Evolutionary conservation across 2,113 vertebrate genomes (phyloP).

Genomic region (Serilophus lunatus): DNA sequence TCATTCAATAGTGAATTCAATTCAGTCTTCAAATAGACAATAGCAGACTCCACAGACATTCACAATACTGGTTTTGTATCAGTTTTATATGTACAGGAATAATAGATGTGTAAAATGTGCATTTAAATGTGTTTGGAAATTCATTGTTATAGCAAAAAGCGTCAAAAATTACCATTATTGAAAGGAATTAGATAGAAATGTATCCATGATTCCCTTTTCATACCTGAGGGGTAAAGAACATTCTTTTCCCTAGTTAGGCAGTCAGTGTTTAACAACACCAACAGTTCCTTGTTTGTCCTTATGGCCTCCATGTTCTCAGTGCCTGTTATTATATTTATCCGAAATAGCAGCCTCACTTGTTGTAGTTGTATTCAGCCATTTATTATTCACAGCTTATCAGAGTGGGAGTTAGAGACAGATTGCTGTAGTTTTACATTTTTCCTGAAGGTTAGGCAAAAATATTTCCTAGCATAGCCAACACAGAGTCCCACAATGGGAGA

Average conservation of each 20-base stretch:
- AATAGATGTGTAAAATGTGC: not conserved
- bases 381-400: slow-evolving; percentile 44
- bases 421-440: slow-evolving; percentile 4
- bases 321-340: not conserved
- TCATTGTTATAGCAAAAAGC: not conserved
- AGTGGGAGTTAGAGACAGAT: slow-evolving; percentile 35
- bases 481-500: not conserved
- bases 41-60: not conserved
- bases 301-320: not conserved
- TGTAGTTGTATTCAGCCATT: slow-evolving; percentile 13
- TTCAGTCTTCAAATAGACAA: not conserved
- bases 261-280: not conserved
- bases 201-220: not conserved
- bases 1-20: not conserved
- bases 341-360: not conserved
- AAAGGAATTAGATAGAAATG: not conserved
- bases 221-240: not conserved
- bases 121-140: not conserved
- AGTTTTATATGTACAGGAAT: not conserved
- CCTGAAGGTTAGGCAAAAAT: not conserved
- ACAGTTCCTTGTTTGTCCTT: not conserved
- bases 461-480: not conserved
- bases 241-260: not conserved
- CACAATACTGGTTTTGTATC: not conserved
- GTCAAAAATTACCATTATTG: not conserved